Base-by-base conservation (phyloP, 2,888 invertebrate genomes). In the Rhingia rostrata region DNA sequence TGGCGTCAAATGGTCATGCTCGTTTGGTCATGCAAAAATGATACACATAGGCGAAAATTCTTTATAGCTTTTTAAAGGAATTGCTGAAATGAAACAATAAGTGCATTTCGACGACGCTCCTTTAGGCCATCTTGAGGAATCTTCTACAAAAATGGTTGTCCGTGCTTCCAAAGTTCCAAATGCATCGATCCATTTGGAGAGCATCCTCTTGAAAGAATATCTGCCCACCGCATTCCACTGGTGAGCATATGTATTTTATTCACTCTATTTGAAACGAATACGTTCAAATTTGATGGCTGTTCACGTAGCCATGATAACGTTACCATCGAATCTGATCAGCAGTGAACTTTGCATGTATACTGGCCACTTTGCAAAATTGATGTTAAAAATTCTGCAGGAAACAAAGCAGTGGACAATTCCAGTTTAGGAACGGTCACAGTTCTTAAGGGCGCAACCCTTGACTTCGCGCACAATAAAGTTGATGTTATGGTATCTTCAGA, bases 281-380 rank as follows among this genome's bases (percentile, higher is more conserved):
- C 58, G 39, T 79, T 77, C 6, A 72, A 86, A 33, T 86, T 78
- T 41, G 78, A 82, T 12, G 80, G 49, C 4, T 85, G 58, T 4
- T 75, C 70, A 9, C 58, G 64, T 7, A 86, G 51, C 80, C 79
- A 79, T 12, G 79, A 79, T 5, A 79, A 45, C 3, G 53, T 67
- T 30, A 75, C 56, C n/a, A 66, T 70, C 33, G 85, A 85, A 43
- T 85, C 80, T 41, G 72, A 66, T 66, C 66, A 85, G 32, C 70
- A 75, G 35, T 66, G 61, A 12, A 51, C 22, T 45, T 12, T 81
- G 70, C 22, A 60, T n/a, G 4, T 72, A 70, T 3, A 61, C 12
- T 39, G 10, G n/a, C n/a, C n/a, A n/a, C n/a, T n/a, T n/a, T n/a
- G n/a, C n/a, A n/a, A n/a, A n/a, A n/a, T n/a, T n/a, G n/a, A n/a